A percentile compares a stretch with the other conserved stretches of the same genome.
Conservation (phyloP, 2,888 invertebrate genomes). For the Allygus modestus region DNA sequence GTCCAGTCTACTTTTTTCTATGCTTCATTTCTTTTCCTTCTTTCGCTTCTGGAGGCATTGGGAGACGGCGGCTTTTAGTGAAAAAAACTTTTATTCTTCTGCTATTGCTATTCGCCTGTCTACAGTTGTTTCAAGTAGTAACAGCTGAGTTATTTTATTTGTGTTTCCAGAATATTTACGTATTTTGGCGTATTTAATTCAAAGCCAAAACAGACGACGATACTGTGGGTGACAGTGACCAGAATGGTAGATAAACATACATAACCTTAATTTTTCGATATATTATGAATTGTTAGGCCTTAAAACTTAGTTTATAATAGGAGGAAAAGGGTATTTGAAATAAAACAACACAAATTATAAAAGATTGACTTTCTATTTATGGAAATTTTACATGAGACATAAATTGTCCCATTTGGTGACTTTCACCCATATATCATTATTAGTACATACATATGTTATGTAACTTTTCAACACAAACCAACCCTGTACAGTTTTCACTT, state of each 20-base stretch:
- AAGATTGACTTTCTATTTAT: neutral
- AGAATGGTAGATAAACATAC: neutral
- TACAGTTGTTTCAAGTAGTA: neutral
- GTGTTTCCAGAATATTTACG: neutral
- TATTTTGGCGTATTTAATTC: neutral
- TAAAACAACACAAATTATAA: neutral
- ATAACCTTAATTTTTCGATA: no score
- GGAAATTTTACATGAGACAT: neutral
- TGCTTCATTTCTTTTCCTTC: neutral
- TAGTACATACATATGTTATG: no score
- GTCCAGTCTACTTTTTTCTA: neutral
- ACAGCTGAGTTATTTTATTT: neutral
- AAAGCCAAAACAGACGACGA: neutral
- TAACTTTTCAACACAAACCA: no score
- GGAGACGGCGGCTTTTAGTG: neutral
- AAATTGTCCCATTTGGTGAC: neutral
- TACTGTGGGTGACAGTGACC: constrained; percentile 1
- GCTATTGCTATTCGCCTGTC: neutral
- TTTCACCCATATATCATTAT: neutral
- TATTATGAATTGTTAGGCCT: no score
- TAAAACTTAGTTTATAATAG: neutral
- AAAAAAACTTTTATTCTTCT: neutral
- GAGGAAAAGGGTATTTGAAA: neutral
- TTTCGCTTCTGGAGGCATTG: neutral
- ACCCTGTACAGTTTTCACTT: no score